Evolutionary conservation across 1,140 invertebrate species (phyloP).

Genomic region (Scaptodrosophila lebanonensis): DNA sequence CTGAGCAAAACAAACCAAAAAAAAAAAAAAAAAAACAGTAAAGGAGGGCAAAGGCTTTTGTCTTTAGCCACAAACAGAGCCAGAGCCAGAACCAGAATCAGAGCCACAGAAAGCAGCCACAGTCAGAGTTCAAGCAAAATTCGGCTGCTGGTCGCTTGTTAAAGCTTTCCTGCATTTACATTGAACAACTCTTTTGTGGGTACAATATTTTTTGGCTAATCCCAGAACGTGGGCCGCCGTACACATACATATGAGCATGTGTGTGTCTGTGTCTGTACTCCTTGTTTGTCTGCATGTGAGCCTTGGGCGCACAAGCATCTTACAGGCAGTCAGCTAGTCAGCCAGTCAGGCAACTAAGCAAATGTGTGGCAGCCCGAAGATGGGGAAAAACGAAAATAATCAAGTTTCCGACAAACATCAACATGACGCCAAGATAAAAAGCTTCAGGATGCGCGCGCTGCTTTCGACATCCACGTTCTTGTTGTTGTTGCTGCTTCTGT

Average conservation of each 20-base stretch:
- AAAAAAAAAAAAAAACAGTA: conserved; percentile 10
- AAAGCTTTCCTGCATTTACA: neutral
- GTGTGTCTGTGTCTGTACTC: no score
- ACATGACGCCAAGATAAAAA: conserved; percentile 75
- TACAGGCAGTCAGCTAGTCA: conserved; percentile 6
- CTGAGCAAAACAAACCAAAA: conserved; percentile 12
- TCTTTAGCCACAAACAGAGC: conserved; percentile 2
- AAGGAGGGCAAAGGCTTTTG: conserved; percentile 30
- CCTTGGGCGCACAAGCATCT: conserved; percentile 66
- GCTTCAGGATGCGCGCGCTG: conserved; percentile 54
- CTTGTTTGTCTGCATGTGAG: conserved; percentile 52
- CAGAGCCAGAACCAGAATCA: neutral
- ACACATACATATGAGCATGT: no score
- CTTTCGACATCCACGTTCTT: conserved; percentile 1
- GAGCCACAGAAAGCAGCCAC: no score
- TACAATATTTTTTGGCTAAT: conserved; percentile 45
- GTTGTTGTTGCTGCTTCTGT: no score
- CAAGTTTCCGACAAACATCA: conserved; percentile 75
- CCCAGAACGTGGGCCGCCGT: conserved; percentile 13
- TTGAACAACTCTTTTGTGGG: no score
- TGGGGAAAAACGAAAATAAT: conserved; percentile 54
- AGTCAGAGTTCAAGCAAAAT: no score
- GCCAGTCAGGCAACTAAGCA: conserved; percentile 37
- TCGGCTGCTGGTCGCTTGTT: no score
- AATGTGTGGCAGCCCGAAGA: conserved; percentile 37